Base-by-base conservation (phyloP, 2,113 vertebrate species). In the Pomatorhinus ruficollis region DNA sequence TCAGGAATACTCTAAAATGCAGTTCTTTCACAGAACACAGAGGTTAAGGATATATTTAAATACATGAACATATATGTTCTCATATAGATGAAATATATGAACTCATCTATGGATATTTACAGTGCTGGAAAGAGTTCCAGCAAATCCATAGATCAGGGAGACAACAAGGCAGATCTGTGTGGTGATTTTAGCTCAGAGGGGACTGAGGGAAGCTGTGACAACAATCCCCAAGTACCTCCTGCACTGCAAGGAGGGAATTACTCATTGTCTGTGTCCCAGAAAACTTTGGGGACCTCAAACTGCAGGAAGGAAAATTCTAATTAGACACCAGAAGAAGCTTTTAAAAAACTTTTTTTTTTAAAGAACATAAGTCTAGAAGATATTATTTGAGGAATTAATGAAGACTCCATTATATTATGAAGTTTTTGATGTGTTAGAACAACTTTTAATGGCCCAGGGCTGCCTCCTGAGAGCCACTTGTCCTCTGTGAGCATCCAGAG, bases 201-300 rank as follows among this genome's bases (percentile, higher is more conserved):
- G 18, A 27, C 40, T 28, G 47, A 45, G 35, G 24, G 44, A 47
- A 65, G 25, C 31, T 7, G 8, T 3, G 10, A 18, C 37, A 22
- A 28, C n/a, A 22, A 42, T 7, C 9, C 30, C 33, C 11, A 24
- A 0, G 18, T 8, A 10, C 52, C 50, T 31, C 47, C 22, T 50
- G 53, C 39, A 25, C 53, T 19, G 11, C 21, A 11, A 15, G 35
- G 21, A 72, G 25, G 35, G 49, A 56, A 64, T 42, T 5, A 5
- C 9, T 31, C 12, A 1, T 4, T 40, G 7, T 10, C 64, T 3
- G 1, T 27, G 50, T 24, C n/a, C 60, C 33, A n/a, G 3, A 30
- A 70, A 74, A 40, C 31, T 47, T 1, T 6, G n/a, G 81, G 33
- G 10, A 68, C 53, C 59, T 74, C 50, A n/a, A 35, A 57, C 1